Evolutionary conservation across 2,113 vertebrate species (phyloP), one percentile per base, ranked within the genome.

Genomic region (Cheilinus undulatus): DNA sequence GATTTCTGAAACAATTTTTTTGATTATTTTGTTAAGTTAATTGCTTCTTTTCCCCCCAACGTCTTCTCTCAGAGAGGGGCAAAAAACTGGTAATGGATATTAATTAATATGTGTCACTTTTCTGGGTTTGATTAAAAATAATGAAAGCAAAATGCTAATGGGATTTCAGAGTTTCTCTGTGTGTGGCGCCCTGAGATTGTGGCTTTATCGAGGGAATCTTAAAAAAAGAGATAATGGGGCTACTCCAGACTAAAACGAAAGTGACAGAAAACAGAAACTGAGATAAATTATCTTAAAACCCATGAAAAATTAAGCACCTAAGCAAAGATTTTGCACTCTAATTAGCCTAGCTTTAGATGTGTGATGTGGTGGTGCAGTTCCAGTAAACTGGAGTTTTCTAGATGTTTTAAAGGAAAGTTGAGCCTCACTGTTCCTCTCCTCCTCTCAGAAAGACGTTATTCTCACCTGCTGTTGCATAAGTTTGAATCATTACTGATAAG

Each of bases 11-110:
- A 89, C 84, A 79, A 80, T 92, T 93, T 93, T 91, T 93, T 91
- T 91, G 68, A 93, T 90, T 92, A 91, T 94, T 94, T 93, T 91
- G 88, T 92, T 92, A 90, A 87, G 88, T 89, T 93, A 93, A 94
- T 94, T 95, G 92, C 94, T 89, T 91, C 90, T 86, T 64, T 75
- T 71, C 78, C 86, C 86, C 74, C 75, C 59, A 83, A 90, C 58
- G 73, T 91, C 91, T 92, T 90, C 81, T 79, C 83, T 56, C 69
- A 71, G 79, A 88, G 88, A 86, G 86, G 73, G 85, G 81, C 72
- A 83, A 78, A 87, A 83, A 89, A 84, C 82, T 86, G 86, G 85
- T 92, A 92, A 92, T 91, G 86, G 89, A 89, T 93, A 93, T 93
- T 92, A 93, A 93, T 93, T 93, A 93, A 92, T 93, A 91, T 79